A percentile compares a stretch with the other conserved stretches of the same genome.
Conservation (phyloP, 2,888 invertebrate genomes). For the Agrilus cyanescens region DNA sequence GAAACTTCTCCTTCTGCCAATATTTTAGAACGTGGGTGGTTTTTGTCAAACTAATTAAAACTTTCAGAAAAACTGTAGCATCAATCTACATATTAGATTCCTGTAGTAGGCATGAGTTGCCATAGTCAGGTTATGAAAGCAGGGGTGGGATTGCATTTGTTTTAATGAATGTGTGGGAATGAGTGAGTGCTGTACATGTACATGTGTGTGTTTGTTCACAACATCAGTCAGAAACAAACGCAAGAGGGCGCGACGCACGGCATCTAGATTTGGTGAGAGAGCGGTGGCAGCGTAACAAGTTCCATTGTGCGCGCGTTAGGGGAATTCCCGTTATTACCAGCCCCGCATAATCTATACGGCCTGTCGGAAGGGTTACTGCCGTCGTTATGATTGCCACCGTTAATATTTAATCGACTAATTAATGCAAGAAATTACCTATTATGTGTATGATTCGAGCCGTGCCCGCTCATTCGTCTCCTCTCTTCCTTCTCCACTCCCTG, state of each 20-base stretch:
- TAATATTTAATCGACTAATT: conserved; percentile 41
- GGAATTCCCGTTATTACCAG: conserved; percentile 33
- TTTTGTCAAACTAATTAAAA: too few species aligned
- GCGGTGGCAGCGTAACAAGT: conserved; percentile 14
- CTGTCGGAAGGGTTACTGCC: conserved; percentile 35
- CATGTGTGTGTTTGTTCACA: too few species aligned
- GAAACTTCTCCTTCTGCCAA: too few species aligned
- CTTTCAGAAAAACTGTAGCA: too few species aligned
- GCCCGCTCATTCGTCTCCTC: neutral
- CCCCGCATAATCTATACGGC: conserved; percentile 36
- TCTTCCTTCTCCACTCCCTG: conserved; percentile 1
- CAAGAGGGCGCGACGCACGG: neutral
- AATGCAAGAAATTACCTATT: conserved; percentile 43
- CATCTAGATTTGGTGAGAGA: neutral
- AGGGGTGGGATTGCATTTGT: too few species aligned
- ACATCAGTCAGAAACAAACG: too few species aligned
- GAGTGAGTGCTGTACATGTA: too few species aligned
- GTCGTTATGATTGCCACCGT: conserved; percentile 39
- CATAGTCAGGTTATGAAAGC: too few species aligned
- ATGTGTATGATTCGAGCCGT: conserved; percentile 37
- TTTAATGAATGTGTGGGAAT: too few species aligned
- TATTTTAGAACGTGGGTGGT: too few species aligned
- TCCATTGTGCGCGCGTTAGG: conserved; percentile 30
- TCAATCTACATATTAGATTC: too few species aligned
- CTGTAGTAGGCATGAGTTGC: too few species aligned